These are phyloP conservation scores for Phymorhynchus buccinoides DNA, from an alignment of 1,140 invertebrate genomes.

Conservation along the genomic window DNA sequence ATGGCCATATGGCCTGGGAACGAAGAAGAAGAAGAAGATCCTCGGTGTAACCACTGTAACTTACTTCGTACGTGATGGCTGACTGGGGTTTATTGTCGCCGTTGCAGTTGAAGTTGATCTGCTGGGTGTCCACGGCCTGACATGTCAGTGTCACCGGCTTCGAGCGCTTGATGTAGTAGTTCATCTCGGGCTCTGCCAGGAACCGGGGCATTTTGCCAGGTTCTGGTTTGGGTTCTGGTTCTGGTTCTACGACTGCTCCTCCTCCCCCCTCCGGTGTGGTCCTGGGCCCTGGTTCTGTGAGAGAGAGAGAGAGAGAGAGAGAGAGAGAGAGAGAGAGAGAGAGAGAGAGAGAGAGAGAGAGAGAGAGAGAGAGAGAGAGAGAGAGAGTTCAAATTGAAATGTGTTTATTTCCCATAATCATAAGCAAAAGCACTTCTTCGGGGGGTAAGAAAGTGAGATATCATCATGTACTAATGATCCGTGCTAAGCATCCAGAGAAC, in stretches of 20 bases:
- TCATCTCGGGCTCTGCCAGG: background rate
- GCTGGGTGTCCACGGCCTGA: background rate
- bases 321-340: no score
- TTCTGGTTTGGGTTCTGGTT: background rate
- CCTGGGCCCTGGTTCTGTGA: background rate
- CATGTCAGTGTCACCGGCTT: constrained; percentile 33
- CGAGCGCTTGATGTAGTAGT: constrained; percentile 27
- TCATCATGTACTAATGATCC: no score
- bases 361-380: no score
- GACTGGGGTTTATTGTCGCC: constrained; percentile 3
- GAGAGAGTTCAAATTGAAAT: no score
- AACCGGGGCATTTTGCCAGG: background rate
- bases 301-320: background rate
- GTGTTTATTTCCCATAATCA: no score
- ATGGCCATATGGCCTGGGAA: no score
- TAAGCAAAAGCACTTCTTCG: no score
- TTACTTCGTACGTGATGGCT: constrained; percentile 20
- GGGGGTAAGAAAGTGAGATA: background rate
- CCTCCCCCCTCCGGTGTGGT: background rate
- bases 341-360: no score
- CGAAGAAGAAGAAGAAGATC: no score
- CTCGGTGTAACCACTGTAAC: no score
- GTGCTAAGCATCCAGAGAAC: no score
- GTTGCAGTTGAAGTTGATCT: constrained; percentile 36
- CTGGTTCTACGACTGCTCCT: background rate